These are phyloP conservation scores for Lucilia cuprina DNA, from an alignment of 1,140 invertebrate genomes.

Conservation along the genomic window DNA sequence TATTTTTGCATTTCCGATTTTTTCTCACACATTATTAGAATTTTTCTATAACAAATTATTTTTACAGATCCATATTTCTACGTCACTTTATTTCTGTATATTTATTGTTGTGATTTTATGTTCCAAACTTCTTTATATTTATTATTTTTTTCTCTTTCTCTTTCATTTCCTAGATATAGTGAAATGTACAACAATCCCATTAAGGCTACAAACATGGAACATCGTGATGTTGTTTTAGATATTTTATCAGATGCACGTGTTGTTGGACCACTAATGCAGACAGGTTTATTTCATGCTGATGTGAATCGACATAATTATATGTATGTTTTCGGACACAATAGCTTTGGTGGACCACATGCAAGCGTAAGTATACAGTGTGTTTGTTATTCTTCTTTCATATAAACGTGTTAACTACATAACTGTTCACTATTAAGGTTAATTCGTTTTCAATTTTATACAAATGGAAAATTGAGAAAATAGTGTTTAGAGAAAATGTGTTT, in stretches of 20 bases:
- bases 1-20: too few relatives aligned
- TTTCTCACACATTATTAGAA: too few relatives aligned
- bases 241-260: constrained; percentile 87
- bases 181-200: constrained; percentile 69
- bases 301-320: constrained; percentile 82
- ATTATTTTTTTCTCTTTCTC: constrained; percentile 25
- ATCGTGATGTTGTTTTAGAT: constrained; percentile 83
- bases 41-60: too few relatives aligned
- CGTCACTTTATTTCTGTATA: neutral
- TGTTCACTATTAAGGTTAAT: neutral
- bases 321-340: constrained; percentile 88
- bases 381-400: neutral
- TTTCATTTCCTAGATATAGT: constrained; percentile 62
- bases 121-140: neutral
- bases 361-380: constrained; percentile 65
- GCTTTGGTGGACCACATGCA: constrained; percentile 74
- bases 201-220: constrained; percentile 69
- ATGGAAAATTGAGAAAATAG: too few relatives aligned
- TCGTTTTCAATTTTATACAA: neutral
- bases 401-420: neutral
- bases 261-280: constrained; percentile 75
- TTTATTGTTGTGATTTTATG: neutral
- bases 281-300: constrained; percentile 75
- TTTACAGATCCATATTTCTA: too few relatives aligned
- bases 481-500: too few relatives aligned